Evolutionary conservation across 2,797 vertebrate genomes (phyloP), one percentile per base, ranked within the genome.

Genomic region (Acridotheres tristis): DNA sequence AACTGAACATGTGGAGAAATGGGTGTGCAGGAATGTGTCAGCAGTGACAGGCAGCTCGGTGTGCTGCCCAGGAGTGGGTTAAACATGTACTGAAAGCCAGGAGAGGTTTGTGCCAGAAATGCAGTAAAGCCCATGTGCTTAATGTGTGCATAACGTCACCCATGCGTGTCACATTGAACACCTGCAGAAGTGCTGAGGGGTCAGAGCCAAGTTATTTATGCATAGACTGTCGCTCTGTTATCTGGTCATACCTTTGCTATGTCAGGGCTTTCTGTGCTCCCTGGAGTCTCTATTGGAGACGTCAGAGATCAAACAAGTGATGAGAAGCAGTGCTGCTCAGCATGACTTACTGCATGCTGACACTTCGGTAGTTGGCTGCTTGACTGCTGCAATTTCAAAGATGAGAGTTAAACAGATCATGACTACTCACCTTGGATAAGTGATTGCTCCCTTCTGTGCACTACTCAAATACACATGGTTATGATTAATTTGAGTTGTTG

Each of bases 401-500:
- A 61, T 42, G 32, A 89, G 66, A 88, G 63, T 57, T 92, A 86
- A 92, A 63, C 45, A 91, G 76, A 59, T 91, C 69, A 12, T 78
- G 59, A 84, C 66, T 86, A 6, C 73, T 84, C 36, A 71, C 55
- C 82, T 80, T 91, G 48, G 48, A 42, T 92, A 57, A 91, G 79
- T 89, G 42, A 45, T 84, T 85, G 67, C 66, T 89, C 66, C 85
- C 69, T 89, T 63, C 59, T 83, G 55, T 75, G 55, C 71, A 25
- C 55, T 81, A 11, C 88, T 91, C 40, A 81, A 45, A 78, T 75
- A 27, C n/a, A 30, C 36, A 32, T 68, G 50, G 58, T 77, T 92
- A 4, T 72, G 76, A 84, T 95, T 92, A 92, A 83, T 92, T 81
- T 50, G 26, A 81, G 48, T 88, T 88, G 48, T 63, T 87, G 83